These are phyloP conservation scores for Myiothlypis chrysogaster DNA, from an alignment of 2,797 vertebrate species.

Conservation along the genomic window DNA sequence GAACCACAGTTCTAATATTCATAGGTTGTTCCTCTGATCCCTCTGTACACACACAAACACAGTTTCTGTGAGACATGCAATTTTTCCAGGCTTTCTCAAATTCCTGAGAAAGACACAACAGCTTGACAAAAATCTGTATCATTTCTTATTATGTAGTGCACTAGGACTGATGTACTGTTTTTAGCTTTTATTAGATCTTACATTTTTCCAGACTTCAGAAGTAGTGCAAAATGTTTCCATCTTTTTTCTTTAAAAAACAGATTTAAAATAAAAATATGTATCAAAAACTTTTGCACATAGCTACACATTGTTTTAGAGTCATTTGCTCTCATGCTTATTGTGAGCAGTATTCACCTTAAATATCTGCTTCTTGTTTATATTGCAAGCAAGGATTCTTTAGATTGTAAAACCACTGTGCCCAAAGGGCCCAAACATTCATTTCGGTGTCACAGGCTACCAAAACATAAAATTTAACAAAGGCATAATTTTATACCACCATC, in stretches of 20 bases:
- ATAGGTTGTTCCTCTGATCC: neutral
- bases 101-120: neutral
- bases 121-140: neutral
- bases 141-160: neutral
- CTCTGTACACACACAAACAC: neutral
- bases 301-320: neutral
- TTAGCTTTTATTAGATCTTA: neutral
- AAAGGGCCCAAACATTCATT: neutral
- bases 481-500: neutral
- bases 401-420: neutral
- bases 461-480: neutral
- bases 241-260: neutral
- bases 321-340: neutral
- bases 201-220: neutral
- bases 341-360: neutral
- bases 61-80: neutral
- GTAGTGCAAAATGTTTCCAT: neutral
- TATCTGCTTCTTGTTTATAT: neutral
- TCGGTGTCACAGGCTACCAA: neutral
- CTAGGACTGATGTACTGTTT: neutral
- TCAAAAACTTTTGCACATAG: neutral
- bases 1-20: neutral
- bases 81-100: neutral
- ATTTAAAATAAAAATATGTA: neutral
- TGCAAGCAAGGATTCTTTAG: neutral